Evolutionary conservation across 2,797 vertebrate genomes (phyloP).

Genomic region (Oreortyx pictus): DNA sequence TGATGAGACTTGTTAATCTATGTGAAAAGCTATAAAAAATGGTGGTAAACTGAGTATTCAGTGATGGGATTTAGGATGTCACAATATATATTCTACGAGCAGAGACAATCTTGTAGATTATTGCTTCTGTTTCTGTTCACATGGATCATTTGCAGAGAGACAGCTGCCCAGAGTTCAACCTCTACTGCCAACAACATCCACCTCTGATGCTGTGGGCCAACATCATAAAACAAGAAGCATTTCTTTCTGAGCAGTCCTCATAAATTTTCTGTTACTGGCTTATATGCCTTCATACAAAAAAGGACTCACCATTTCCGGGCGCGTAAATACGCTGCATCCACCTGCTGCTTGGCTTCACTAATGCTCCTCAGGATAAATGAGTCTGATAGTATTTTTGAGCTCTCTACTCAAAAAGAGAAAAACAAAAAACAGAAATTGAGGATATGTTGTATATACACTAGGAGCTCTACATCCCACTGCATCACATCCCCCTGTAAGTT

Average conservation of each 20-base stretch:
- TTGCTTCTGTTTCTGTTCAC: not conserved
- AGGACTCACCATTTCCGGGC: constrained; percentile 14
- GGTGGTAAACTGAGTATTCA: not conserved
- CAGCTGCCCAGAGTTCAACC: not conserved
- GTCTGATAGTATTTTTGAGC: not conserved
- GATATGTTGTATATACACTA: accelerated
- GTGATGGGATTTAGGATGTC: not conserved
- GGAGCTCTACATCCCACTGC: not conserved
- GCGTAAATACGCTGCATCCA: not conserved
- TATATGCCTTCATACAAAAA: not conserved
- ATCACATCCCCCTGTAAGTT: not conserved
- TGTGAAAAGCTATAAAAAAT: not conserved
- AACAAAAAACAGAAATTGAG: not conserved
- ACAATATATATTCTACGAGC: not conserved
- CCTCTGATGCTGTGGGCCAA: too few species aligned
- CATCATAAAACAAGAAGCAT: too few species aligned
- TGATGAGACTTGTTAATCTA: not conserved
- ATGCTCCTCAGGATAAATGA: not conserved
- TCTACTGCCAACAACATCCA: too few species aligned
- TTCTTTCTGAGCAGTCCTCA: too few species aligned
- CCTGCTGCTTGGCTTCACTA: constrained; percentile 4
- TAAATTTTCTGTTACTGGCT: not conserved
- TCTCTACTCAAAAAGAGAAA: not conserved
- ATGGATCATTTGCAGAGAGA: not conserved
- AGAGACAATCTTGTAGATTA: not conserved